Evolutionary conservation across 2,113 vertebrate genomes (phyloP).

Genomic region (Rhinoderma darwinii): DNA sequence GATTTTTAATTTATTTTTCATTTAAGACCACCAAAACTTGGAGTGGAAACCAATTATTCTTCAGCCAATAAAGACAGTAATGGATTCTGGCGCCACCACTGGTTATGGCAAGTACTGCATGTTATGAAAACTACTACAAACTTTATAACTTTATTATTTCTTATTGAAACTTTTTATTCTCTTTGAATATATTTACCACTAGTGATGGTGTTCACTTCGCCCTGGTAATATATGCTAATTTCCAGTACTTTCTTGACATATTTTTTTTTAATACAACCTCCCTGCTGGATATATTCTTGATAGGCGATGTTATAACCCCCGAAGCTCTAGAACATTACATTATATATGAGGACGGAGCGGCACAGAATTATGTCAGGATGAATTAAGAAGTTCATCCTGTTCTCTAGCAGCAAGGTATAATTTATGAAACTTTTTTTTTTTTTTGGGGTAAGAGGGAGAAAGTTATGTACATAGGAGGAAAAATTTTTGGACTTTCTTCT

Average conservation of each 20-base stretch:
- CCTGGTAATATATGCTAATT: neutral
- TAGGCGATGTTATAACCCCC: neutral
- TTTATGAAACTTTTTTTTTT: neutral
- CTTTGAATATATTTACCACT: neutral
- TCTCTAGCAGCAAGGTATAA: neutral
- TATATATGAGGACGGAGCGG: slow-evolving; percentile 11
- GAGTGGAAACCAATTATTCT: too few relatives aligned
- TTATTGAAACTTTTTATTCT: neutral
- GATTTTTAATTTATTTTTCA: too few relatives aligned
- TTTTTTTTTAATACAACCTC: slow-evolving; percentile 2
- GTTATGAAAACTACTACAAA: neutral
- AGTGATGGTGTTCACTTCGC: neutral
- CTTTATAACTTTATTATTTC: neutral
- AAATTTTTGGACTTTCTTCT: neutral
- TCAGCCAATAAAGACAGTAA: too few relatives aligned
- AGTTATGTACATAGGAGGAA: neutral
- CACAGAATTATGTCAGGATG: slow-evolving; percentile 10
- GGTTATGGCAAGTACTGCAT: neutral
- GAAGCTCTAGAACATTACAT: slow-evolving; percentile 31
- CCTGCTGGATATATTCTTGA: slow-evolving; percentile 24
- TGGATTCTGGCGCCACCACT: neutral
- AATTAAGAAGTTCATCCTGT: slow-evolving; percentile 10
- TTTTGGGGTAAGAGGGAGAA: neutral
- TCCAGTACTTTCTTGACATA: neutral
- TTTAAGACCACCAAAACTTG: too few relatives aligned